Evolutionary conservation across 2,888 invertebrate genomes (phyloP).

Genomic region (Barypeithes pellucidus): DNA sequence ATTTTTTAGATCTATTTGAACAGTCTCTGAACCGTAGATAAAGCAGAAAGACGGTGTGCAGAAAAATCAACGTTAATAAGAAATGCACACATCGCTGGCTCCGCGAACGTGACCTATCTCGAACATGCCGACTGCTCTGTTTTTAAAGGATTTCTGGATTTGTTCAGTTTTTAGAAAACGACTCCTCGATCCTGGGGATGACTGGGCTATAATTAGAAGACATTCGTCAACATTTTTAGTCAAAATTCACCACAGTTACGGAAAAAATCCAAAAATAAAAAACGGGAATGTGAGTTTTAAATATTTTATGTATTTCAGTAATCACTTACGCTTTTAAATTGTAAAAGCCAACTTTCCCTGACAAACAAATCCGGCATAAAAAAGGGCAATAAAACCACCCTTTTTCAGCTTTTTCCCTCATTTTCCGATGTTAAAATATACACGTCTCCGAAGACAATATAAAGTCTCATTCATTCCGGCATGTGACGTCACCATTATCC

Average conservation of each 20-base stretch:
- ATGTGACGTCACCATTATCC: constrained; percentile 39
- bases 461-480: constrained; percentile 30
- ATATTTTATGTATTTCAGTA: too few relatives aligned
- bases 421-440: constrained; percentile 34
- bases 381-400: constrained; percentile 6
- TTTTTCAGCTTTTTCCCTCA: constrained; percentile 10
- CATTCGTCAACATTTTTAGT: too few relatives aligned
- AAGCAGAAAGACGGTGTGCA: constrained; percentile 49
- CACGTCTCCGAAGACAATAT: constrained; percentile 29
- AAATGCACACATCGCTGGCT: constrained; percentile 52
- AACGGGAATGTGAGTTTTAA: too few relatives aligned
- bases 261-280: too few relatives aligned
- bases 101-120: constrained; percentile 51
- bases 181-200: not conserved
- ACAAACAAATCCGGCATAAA: constrained; percentile 3
- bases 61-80: constrained; percentile 54
- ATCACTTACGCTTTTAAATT: too few relatives aligned
- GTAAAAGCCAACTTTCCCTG: not conserved
- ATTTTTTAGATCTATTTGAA: constrained; percentile 41
- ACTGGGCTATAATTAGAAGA: not conserved
- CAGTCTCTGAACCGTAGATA: constrained; percentile 40
- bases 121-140: constrained; percentile 39
- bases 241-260: too few relatives aligned
- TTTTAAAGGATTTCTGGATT: constrained; percentile 37
- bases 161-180: constrained; percentile 4